These are phyloP conservation scores for Falcaria lacertinaria DNA, from an alignment of 2,888 invertebrate genomes.

Conservation along the genomic window DNA sequence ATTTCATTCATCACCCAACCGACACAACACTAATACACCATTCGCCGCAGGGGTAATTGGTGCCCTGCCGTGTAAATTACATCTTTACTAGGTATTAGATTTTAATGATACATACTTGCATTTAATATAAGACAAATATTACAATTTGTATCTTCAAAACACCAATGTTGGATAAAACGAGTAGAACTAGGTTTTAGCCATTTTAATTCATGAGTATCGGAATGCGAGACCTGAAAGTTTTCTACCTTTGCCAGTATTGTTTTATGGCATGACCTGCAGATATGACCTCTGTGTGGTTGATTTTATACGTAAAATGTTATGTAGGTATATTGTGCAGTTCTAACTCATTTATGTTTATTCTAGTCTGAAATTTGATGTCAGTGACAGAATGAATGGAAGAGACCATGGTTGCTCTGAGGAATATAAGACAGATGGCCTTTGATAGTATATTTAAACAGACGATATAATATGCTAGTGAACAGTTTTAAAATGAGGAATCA, in stretches of 20 bases:
- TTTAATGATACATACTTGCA: conserved; percentile 63
- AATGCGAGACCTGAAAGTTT: conserved; percentile 34
- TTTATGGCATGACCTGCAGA: conserved; percentile 31
- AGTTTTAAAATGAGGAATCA: no score
- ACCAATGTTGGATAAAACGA: conserved; percentile 46
- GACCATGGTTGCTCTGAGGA: conserved; percentile 11
- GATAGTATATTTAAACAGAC: conserved; percentile 4
- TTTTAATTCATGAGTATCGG: conserved; percentile 32
- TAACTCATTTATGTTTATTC: conserved; percentile 43
- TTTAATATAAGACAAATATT: conserved; percentile 65
- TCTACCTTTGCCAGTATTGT: conserved; percentile 73
- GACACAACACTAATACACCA: background rate
- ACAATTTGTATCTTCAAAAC: conserved; percentile 50
- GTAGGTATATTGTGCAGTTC: conserved; percentile 20
- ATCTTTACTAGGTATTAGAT: conserved; percentile 50
- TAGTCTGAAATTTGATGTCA: conserved; percentile 58
- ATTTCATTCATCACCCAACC: conserved; percentile 15
- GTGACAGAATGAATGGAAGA: conserved; percentile 48
- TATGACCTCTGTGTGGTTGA: conserved; percentile 27
- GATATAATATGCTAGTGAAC: no score
- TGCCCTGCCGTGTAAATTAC: conserved; percentile 49
- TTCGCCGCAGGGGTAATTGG: conserved; percentile 16
- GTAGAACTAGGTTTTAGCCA: conserved; percentile 44
- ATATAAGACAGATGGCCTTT: conserved; percentile 6
- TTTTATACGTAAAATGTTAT: conserved; percentile 19